These are phyloP conservation scores for Tonatia bakeri DNA, from an alignment of 2,113 vertebrate genomes.

Conservation along the genomic window DNA sequence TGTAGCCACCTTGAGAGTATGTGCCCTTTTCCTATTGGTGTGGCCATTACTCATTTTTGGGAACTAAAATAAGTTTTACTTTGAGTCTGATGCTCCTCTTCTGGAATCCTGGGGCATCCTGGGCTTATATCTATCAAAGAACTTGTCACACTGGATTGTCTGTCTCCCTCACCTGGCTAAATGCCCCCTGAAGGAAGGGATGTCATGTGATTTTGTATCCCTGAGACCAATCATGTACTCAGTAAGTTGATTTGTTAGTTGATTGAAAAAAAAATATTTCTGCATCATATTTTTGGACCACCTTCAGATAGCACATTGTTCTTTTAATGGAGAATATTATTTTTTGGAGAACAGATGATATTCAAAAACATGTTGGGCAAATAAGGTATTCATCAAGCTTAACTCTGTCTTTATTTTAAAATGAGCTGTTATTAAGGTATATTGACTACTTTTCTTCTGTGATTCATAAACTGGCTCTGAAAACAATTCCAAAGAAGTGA, in stretches of 20 bases:
- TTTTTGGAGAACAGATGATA: neutral
- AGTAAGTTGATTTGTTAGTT: neutral
- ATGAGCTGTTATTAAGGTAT: neutral
- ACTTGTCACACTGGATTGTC: neutral
- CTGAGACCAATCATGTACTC: neutral
- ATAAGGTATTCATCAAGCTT: neutral
- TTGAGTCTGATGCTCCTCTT: neutral
- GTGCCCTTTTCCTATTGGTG: neutral
- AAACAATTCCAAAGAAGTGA: constrained; percentile 18
- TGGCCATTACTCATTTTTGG: neutral
- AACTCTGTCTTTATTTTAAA: neutral
- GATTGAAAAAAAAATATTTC: constrained; percentile 18
- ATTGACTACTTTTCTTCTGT: neutral
- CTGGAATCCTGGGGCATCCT: neutral
- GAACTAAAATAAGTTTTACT: neutral
- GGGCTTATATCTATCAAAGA: neutral
- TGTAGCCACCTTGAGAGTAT: neutral
- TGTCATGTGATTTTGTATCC: neutral
- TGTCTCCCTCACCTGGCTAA: neutral
- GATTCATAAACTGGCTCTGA: neutral
- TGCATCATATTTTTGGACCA: neutral
- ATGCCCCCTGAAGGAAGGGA: neutral
- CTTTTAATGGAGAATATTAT: neutral
- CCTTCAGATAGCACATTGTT: neutral
- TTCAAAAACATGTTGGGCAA: neutral